phyloP scores from a whole-genome alignment of 2,113 vertebrate genomes.

The Nothobranchius furzeri region DNA sequence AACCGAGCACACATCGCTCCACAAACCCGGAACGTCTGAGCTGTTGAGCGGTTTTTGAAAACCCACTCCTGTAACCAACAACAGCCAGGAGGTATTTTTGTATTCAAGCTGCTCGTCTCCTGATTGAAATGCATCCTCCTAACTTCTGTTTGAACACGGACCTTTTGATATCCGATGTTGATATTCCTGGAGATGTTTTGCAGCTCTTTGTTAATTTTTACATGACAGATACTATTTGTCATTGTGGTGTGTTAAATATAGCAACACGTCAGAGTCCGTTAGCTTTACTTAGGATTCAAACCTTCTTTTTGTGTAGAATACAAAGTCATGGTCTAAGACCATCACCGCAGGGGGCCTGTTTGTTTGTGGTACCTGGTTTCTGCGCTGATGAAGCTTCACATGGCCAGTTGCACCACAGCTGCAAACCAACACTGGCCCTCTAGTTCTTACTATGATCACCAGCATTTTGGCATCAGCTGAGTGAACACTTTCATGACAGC shows the following conservation, averaged over 20 bases:
- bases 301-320: too few species aligned
- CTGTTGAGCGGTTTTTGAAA: conserved; percentile 28
- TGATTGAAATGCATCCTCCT: neutral
- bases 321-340: neutral
- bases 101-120: conserved; percentile 13
- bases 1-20: conserved; percentile 4
- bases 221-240: conserved; percentile 44
- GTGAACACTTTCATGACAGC: conserved; percentile 59
- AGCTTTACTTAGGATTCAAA: too few species aligned
- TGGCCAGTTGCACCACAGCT: conserved; percentile 8
- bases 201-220: conserved; percentile 45
- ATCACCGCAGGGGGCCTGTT: neutral
- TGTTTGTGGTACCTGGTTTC: neutral
- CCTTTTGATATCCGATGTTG: conserved; percentile 39
- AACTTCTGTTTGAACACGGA: conserved; percentile 28
- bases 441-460: conserved; percentile 45
- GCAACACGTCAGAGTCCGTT: too few species aligned
- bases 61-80: conserved; percentile 21
- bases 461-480: conserved; percentile 49
- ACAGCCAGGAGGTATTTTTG: conserved; percentile 28
- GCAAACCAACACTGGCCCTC: neutral
- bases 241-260: conserved; percentile 1
- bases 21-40: conserved; percentile 30
- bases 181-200: conserved; percentile 40
- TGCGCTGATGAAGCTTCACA: conserved; percentile 9